A percentile compares a stretch with the other conserved stretches of the same genome.
Conservation (phyloP, 2,113 vertebrate species). For the Pleuronectes platessa region DNA sequence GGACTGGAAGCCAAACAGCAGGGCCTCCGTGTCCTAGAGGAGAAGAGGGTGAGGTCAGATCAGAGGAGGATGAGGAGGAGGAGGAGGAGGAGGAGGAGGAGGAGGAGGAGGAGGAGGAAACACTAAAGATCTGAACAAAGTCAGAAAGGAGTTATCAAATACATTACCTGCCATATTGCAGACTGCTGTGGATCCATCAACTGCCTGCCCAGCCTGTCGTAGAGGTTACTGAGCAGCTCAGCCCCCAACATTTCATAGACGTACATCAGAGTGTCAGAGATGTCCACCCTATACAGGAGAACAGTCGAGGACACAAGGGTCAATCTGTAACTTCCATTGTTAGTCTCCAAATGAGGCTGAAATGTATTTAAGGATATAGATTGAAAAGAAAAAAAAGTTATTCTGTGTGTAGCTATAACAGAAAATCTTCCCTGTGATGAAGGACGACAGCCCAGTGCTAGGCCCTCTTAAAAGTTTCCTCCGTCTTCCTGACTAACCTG, state of each 20-base stretch:
- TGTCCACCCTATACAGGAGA: conserved; percentile 89
- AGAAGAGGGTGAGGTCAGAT: not conserved
- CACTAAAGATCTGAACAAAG: not conserved
- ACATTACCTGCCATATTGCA: conserved; percentile 91
- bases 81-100: conserved; percentile 12
- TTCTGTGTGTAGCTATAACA: not conserved
- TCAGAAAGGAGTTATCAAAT: not conserved
- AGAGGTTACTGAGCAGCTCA: conserved; percentile 95
- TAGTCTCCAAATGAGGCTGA: not conserved
- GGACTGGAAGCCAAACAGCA: conserved; percentile 97
- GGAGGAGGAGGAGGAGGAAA: conserved; percentile 22
- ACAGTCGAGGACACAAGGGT: not conserved
- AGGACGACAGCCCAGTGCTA: not conserved
- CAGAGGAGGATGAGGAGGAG: not conserved
- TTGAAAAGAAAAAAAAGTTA: not conserved
- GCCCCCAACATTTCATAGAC: conserved; percentile 97
- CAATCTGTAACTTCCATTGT: not conserved
- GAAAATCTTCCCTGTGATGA: not conserved
- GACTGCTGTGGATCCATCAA: conserved; percentile 90
- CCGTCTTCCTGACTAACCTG: conserved; percentile 82
- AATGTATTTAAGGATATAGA: not conserved
- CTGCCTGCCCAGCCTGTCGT: conserved; percentile 92
- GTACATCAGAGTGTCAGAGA: conserved; percentile 98
- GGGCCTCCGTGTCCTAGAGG: conserved; percentile 91
- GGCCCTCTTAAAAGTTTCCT: not conserved